A percentile compares a stretch with the other conserved stretches of the same genome.
Evolutionary conservation across 2,113 vertebrate genomes (phyloP).

Genomic region (Anolis sagrei): DNA sequence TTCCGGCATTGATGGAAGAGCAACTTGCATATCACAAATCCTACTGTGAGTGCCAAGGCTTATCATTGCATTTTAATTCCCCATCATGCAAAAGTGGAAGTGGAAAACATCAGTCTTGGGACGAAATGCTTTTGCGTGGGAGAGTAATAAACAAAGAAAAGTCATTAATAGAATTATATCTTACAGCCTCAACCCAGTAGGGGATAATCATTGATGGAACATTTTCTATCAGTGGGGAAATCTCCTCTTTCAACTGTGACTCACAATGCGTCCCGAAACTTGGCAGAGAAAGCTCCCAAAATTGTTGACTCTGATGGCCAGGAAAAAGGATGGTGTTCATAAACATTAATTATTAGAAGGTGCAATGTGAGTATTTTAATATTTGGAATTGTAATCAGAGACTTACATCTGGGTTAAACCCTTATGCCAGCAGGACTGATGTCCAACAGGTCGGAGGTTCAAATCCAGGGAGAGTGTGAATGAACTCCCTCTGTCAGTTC

Average conservation of each 20-base stretch:
- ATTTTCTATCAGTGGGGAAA: not conserved
- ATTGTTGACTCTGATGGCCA: too few relatives aligned
- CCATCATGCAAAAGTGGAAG: not conserved
- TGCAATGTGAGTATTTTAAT: not conserved
- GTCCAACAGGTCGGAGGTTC: too few relatives aligned
- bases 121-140: not conserved
- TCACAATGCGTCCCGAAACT: too few relatives aligned
- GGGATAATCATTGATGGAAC: too few relatives aligned
- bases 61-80: not conserved
- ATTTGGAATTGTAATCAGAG: not conserved
- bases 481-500: too few relatives aligned
- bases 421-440: too few relatives aligned
- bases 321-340: not conserved
- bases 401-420: not conserved
- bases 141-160: not conserved
- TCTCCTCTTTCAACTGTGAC: too few relatives aligned
- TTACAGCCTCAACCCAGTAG: too few relatives aligned
- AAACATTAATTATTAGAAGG: not conserved
- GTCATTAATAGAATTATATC: not conserved
- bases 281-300: too few relatives aligned
- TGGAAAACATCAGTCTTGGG: not conserved
- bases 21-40: not conserved
- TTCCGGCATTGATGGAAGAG: not conserved
- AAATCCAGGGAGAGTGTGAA: too few relatives aligned
- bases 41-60: not conserved